Evolutionary conservation across 2,113 vertebrate species (phyloP), one percentile per base, ranked within the genome.

Genomic region (Pristiophorus japonicus): DNA sequence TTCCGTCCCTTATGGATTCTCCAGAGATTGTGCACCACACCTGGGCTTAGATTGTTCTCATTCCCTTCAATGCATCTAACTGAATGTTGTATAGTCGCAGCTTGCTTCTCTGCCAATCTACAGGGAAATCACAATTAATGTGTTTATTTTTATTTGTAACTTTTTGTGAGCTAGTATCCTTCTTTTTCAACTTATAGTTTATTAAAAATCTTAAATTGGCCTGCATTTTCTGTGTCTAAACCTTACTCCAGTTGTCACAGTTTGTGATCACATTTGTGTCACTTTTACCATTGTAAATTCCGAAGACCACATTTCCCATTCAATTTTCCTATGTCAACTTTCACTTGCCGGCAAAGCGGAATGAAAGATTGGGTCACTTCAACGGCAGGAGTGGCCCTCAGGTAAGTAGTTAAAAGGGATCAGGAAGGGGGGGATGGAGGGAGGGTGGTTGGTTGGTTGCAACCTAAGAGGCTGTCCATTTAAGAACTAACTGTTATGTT

Each of bases 21-120:
- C 97, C 97, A 97, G 81, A 96, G 96, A 45, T 96, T 97, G 38
- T 97, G 63, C 51, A 97, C 96, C 62, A 96, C 97, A n/a, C 96
- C 96, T 0, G 96, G 96, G 0, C 95, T 97, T 94, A 55, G 95
- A 0, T 51, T 96, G 42, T 96, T 96, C 96, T 97, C 97, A 0
- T 96, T 84, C 84, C 96, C 96, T 45, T 97, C 97, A 18, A 97
- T 91, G n/a, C 96, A 95, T 95, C 87, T 96, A 63, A 96, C 70
- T 47, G 96, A 96, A 95, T 97, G 96, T 67, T 96, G 96, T 66
- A 97, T 67, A 42, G 87, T 96, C 75, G 97, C 97, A 0, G 96
- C 95, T 96, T 97, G 97, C 94, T 96, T 98, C 96, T 98, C 98
- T 3, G 97, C 96, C 42, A 96, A 96, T 96, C 98, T 99, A 90